These are phyloP conservation scores for Dendrolimus houi DNA, from an alignment of 2,888 invertebrate genomes.

Conservation along the genomic window DNA sequence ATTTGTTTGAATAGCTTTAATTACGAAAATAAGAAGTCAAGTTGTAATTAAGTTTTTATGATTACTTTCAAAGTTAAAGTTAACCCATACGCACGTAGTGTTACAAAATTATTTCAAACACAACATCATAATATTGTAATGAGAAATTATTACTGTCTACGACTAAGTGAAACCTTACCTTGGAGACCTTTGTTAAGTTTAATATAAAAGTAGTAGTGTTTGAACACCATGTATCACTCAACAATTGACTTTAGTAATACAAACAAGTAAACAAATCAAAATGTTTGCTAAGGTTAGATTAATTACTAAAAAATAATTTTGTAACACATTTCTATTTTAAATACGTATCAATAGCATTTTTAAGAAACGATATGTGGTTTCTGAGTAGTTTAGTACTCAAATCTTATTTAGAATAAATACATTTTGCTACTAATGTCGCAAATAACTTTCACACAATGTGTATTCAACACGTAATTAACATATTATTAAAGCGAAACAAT, in stretches of 20 bases:
- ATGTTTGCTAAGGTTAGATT: conserved; percentile 11
- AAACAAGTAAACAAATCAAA: background rate
- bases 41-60: no score
- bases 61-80: background rate
- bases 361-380: no score
- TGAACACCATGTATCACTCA: conserved; percentile 18
- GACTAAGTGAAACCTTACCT: conserved; percentile 2
- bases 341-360: no score
- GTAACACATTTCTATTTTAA: no score
- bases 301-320: background rate
- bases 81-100: background rate
- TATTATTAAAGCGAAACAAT: no score
- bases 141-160: background rate
- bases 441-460: no score
- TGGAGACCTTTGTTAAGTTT: conserved; percentile 1
- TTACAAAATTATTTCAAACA: conserved; percentile 1
- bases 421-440: no score
- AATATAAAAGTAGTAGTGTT: conserved; percentile 20
- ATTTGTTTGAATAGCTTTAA: no score
- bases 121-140: background rate
- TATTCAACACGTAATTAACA: no score
- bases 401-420: no score
- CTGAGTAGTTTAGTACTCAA: no score
- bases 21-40: no score
- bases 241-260: conserved; percentile 2